phyloP scores from a whole-genome alignment of 1,140 invertebrate species.

The Coelopa frigida region DNA sequence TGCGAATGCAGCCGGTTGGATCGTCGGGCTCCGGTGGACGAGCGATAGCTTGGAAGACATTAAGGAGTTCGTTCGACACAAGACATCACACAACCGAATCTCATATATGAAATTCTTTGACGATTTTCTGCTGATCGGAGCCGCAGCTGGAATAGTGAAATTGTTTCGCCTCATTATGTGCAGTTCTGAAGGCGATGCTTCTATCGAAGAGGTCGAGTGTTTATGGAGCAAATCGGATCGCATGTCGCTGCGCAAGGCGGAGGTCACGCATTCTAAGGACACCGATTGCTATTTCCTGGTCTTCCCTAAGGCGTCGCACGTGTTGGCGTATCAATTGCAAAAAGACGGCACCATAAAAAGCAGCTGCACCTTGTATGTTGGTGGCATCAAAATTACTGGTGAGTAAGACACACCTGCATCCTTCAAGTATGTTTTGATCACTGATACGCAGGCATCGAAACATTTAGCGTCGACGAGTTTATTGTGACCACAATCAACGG shows the following conservation, averaged over 20 bases:
- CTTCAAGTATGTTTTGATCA: neutral
- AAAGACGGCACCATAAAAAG: neutral
- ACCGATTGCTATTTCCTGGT: constrained; percentile 21
- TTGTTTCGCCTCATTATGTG: no score
- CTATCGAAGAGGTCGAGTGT: constrained; percentile 3
- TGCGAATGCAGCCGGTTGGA: constrained; percentile 25
- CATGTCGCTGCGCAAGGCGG: constrained; percentile 20
- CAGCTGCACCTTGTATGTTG: constrained; percentile 18
- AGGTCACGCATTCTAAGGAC: constrained; percentile 13
- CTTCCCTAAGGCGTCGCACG: constrained; percentile 24
- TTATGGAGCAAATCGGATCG: constrained; percentile 27
- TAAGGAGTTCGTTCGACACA: constrained; percentile 9
- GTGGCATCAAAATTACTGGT: constrained; percentile 32
- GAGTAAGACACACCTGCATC: neutral
- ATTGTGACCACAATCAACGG: constrained; percentile 6
- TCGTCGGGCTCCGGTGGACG: constrained; percentile 20
- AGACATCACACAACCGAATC: constrained; percentile 23
- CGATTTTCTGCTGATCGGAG: constrained; percentile 23
- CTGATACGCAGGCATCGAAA: constrained; percentile 3
- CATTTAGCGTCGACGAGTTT: constrained; percentile 1
- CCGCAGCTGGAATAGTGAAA: constrained; percentile 16
- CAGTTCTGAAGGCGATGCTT: no score
- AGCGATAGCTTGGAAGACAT: neutral
- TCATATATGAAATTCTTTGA: constrained; percentile 17
- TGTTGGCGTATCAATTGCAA: constrained; percentile 22